phyloP scores from a whole-genome alignment of 2,113 vertebrate genomes.

The Aptenodytes patagonicus region DNA sequence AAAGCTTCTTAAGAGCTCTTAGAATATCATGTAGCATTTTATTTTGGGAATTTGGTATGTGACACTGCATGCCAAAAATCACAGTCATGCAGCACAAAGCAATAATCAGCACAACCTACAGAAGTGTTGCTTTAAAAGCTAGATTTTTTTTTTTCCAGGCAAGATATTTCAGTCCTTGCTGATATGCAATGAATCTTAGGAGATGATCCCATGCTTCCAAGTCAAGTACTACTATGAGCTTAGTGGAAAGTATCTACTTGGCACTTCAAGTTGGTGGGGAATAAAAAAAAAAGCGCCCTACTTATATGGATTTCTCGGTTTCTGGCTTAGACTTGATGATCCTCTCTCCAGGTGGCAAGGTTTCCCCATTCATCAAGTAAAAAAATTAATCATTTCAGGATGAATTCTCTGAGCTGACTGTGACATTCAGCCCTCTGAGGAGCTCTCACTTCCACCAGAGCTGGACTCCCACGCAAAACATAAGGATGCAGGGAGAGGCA shows the following conservation, averaged over 20 bases:
- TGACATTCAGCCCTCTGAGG: background rate
- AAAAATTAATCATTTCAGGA: background rate
- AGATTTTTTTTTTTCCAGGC: background rate
- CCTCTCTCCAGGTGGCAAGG: background rate
- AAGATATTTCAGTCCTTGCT: conserved; percentile 42
- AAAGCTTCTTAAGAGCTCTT: conserved; percentile 67
- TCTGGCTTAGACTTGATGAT: background rate
- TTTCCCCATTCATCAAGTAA: background rate
- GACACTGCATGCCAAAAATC: conserved; percentile 72
- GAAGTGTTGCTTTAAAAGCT: conserved; percentile 14
- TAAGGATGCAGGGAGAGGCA: background rate
- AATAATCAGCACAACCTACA: conserved; percentile 78
- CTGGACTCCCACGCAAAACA: background rate
- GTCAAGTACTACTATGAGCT: background rate
- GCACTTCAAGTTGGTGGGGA: background rate
- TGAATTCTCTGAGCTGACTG: background rate
- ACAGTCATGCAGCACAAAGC: conserved; percentile 71
- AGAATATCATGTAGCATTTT: conserved; percentile 73
- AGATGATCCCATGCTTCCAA: conserved; percentile 1
- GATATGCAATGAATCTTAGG: conserved; percentile 7
- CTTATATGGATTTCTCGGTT: background rate
- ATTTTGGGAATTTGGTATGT: conserved; percentile 75
- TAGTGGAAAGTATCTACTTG: background rate
- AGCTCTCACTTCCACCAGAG: background rate
- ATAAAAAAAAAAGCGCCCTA: background rate